These are phyloP conservation scores for Drosophila navojoa DNA, from an alignment of 1,140 invertebrate species.

Conservation along the genomic window DNA sequence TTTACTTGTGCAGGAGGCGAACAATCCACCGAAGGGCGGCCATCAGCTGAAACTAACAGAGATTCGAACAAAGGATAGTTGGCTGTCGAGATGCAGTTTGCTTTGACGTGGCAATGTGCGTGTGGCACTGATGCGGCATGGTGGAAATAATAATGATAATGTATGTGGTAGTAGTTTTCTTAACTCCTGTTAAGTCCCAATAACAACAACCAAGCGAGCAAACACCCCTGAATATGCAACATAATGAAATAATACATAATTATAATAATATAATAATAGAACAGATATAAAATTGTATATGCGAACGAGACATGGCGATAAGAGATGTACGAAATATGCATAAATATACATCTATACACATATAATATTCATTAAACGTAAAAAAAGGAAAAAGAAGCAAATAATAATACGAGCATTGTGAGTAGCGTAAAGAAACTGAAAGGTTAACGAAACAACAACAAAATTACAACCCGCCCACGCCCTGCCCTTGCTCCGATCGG, in stretches of 20 bases:
- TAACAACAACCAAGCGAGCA: slow-evolving; percentile 47
- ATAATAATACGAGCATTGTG: slow-evolving; percentile 23
- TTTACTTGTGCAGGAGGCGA: slow-evolving; percentile 87
- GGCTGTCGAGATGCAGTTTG: slow-evolving; percentile 89
- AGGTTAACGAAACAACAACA: slow-evolving; percentile 8
- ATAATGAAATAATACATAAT: slow-evolving; percentile 62
- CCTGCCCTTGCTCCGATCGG: not conserved
- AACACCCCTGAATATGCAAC: slow-evolving; percentile 49
- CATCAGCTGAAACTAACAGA: slow-evolving; percentile 88
- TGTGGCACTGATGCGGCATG: slow-evolving; percentile 74
- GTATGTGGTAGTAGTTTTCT: slow-evolving; percentile 82
- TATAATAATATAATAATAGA: slow-evolving; percentile 57
- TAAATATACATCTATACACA: slow-evolving; percentile 51
- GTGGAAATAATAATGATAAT: slow-evolving; percentile 73
- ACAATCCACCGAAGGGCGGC: slow-evolving; percentile 90
- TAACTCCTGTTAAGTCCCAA: slow-evolving; percentile 76
- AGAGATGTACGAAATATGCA: slow-evolving; percentile 61
- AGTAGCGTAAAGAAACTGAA: slow-evolving; percentile 15
- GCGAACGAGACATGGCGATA: slow-evolving; percentile 56
- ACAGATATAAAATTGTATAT: slow-evolving; percentile 63
- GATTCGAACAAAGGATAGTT: slow-evolving; percentile 89
- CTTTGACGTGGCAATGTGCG: slow-evolving; percentile 87
- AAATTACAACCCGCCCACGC: slow-evolving; percentile 18
- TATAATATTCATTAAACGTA: slow-evolving; percentile 47
- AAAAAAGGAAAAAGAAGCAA: slow-evolving; percentile 23